Evolutionary conservation across 2,888 invertebrate species (phyloP).

Genomic region (Patella ulyssiponensis): DNA sequence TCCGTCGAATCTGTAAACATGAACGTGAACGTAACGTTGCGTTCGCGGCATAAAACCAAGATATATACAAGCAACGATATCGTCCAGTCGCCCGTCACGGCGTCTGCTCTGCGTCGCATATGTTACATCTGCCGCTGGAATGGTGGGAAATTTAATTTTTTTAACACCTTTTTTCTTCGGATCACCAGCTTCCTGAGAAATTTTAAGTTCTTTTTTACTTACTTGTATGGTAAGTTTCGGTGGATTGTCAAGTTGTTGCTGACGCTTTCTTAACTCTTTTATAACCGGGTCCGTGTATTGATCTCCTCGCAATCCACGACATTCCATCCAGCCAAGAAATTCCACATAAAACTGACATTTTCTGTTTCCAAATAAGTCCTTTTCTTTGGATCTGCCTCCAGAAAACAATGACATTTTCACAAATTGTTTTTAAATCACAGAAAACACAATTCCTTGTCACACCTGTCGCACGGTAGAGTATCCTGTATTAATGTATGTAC

Average conservation of each 20-base stretch:
- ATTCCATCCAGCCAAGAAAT: constrained; percentile 94
- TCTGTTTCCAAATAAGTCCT: constrained; percentile 36
- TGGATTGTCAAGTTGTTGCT: constrained; percentile 86
- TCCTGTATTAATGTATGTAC: no score
- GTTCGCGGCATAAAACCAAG: constrained; percentile 94
- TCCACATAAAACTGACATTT: constrained; percentile 75
- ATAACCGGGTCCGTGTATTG: constrained; percentile 89
- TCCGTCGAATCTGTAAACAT: constrained; percentile 94
- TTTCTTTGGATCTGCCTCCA: constrained; percentile 24
- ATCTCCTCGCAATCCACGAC: constrained; percentile 87
- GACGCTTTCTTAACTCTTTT: constrained; percentile 86
- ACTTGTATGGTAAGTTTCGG: constrained; percentile 79
- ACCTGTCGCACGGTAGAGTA: background rate
- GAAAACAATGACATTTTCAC: constrained; percentile 34
- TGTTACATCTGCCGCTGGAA: constrained; percentile 74
- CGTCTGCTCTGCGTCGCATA: constrained; percentile 86
- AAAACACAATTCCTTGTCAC: background rate
- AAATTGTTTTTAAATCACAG: background rate
- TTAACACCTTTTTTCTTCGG: constrained; percentile 68
- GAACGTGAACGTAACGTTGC: constrained; percentile 94
- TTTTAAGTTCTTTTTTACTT: constrained; percentile 91
- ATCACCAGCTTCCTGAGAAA: constrained; percentile 83
- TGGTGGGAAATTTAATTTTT: constrained; percentile 83
- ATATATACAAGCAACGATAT: constrained; percentile 93
- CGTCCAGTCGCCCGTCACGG: constrained; percentile 81